A percentile compares a stretch with the other conserved stretches of the same genome.
Conservation (phyloP, 1,140 invertebrate species). For the Dendrolimus punctatus region DNA sequence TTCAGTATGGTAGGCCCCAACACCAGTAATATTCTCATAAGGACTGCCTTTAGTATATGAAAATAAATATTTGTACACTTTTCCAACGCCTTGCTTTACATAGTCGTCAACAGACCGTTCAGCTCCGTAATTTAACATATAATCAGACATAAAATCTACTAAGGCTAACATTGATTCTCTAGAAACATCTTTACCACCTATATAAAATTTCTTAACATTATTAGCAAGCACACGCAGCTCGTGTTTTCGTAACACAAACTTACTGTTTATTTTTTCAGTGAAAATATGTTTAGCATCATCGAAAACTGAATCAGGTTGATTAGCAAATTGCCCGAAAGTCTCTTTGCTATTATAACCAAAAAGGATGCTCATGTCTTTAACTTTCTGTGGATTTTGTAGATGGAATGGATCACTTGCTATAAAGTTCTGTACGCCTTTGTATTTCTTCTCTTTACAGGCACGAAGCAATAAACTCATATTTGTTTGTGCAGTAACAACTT, state of each 20-base stretch:
- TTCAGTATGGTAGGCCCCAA: conserved; percentile 24
- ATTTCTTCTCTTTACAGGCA: conserved; percentile 18
- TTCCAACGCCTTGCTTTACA: conserved; percentile 9
- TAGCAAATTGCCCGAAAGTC: conserved; percentile 11
- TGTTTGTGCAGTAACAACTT: conserved; percentile 11
- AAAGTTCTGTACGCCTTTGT: conserved; percentile 12
- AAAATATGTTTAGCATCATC: conserved; percentile 9
- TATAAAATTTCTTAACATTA: conserved; percentile 16
- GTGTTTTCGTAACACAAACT: conserved; percentile 11
- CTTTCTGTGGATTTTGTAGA: conserved; percentile 8
- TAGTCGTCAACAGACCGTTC: conserved; percentile 15
- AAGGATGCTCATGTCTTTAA: conserved; percentile 14
- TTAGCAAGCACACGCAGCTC: conserved; percentile 7
- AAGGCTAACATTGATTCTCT: conserved; percentile 14
- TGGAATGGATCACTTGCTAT: conserved; percentile 12
- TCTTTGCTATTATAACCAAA: conserved; percentile 25
- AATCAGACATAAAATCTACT: conserved; percentile 18
- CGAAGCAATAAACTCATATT: conserved; percentile 10
- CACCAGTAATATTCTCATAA: conserved; percentile 17
- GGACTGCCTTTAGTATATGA: conserved; percentile 20
- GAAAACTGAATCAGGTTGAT: conserved; percentile 7
- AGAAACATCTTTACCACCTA: conserved; percentile 13
- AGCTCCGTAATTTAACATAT: conserved; percentile 14
- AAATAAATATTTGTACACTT: conserved; percentile 24
- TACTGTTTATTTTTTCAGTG: conserved; percentile 11